phyloP scores from a whole-genome alignment of 2,797 vertebrate species.

The Meda fulgida region DNA sequence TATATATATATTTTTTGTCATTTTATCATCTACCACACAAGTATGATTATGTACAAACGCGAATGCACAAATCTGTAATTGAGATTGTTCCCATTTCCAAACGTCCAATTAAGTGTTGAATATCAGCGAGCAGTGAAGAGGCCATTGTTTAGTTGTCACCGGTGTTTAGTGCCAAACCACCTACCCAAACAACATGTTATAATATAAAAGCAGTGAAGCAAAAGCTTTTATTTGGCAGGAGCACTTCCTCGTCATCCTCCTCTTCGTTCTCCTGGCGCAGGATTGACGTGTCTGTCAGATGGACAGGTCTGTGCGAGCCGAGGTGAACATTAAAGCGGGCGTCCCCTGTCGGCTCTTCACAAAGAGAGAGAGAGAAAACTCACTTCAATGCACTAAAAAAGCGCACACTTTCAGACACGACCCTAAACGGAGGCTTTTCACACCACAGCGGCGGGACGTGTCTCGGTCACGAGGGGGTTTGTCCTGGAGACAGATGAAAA shows the following conservation, averaged over 20 bases:
- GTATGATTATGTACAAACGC: neutral
- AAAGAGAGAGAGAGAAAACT: conserved; percentile 1
- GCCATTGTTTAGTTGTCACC: conserved; percentile 27
- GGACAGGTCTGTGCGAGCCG: conserved; percentile 67
- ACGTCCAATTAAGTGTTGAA: conserved; percentile 6
- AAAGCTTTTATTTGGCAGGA: conserved; percentile 54
- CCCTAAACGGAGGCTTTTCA: conserved; percentile 25
- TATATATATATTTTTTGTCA: neutral
- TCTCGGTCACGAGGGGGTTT: neutral
- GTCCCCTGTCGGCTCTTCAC: conserved; percentile 13
- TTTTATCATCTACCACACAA: neutral
- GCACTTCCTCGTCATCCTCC: conserved; percentile 51
- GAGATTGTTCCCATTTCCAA: neutral
- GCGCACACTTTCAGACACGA: neutral
- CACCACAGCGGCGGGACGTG: neutral
- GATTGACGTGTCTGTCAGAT: conserved; percentile 74
- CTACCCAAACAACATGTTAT: conserved; percentile 30
- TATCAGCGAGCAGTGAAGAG: neutral
- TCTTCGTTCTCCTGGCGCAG: conserved; percentile 31
- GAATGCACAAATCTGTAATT: neutral
- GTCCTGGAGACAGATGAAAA: neutral
- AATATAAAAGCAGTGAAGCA: conserved; percentile 49
- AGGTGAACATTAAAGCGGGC: conserved; percentile 45
- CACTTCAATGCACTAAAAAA: conserved; percentile 6
- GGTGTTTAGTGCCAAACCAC: conserved; percentile 30